phyloP scores from a whole-genome alignment of 2,113 vertebrate genomes.

The Pantherophis guttatus region DNA sequence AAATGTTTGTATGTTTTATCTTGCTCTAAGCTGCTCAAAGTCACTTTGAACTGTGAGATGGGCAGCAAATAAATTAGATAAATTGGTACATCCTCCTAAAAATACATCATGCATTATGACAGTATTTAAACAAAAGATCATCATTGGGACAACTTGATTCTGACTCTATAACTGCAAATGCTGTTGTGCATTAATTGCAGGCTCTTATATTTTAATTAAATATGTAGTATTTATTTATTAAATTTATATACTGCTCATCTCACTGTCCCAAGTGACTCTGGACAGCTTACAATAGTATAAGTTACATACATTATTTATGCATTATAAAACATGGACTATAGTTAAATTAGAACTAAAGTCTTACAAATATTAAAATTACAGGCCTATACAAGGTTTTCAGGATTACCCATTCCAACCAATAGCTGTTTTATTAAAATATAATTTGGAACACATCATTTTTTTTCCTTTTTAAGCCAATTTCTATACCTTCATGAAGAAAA shows the following conservation, averaged over 20 bases:
- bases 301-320: background rate
- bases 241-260: background rate
- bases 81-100: background rate
- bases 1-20: background rate
- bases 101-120: background rate
- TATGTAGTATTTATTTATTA: background rate
- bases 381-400: background rate
- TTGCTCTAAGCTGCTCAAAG: background rate
- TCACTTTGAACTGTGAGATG: background rate
- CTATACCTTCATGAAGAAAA: slow-evolving; percentile 69
- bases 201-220: background rate
- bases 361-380: background rate
- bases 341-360: background rate
- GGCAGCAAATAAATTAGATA: background rate
- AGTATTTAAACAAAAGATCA: background rate
- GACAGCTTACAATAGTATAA: background rate
- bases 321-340: background rate
- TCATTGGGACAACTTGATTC: background rate
- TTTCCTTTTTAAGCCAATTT: slow-evolving; percentile 16
- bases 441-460: background rate
- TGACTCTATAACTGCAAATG: background rate
- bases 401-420: background rate
- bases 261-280: background rate
- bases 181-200: background rate
- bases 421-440: background rate